Conservation (phyloP, 2,797 vertebrate species). For the Coregonus ussuriensis region DNA sequence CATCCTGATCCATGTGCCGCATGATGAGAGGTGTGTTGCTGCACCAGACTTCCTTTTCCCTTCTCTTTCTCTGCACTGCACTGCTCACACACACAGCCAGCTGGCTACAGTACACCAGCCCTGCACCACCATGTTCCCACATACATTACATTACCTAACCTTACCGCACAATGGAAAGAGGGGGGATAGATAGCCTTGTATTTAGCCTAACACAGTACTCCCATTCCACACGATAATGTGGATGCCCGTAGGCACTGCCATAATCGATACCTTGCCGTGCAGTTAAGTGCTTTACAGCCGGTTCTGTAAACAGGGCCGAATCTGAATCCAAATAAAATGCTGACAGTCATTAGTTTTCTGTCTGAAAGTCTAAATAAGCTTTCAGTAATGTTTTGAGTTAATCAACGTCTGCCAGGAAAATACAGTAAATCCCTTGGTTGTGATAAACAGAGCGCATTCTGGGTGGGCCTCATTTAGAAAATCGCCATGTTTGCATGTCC, state of each 20-base stretch:
- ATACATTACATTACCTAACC: background rate
- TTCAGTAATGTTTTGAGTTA: conserved; percentile 24
- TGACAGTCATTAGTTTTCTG: conserved; percentile 23
- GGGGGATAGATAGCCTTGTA: too few species aligned
- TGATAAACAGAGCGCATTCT: conserved; percentile 24
- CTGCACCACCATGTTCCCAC: conserved; percentile 3
- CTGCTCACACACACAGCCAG: conserved; percentile 16
- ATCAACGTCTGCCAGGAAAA: conserved; percentile 33
- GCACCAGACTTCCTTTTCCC: conserved; percentile 51
- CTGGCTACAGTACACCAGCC: conserved; percentile 8
- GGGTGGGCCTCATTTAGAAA: conserved; percentile 18
- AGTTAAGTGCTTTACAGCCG: conserved; percentile 19
- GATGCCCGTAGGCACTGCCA: conserved; percentile 13
- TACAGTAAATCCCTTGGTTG: conserved; percentile 27
- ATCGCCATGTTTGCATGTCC: conserved; percentile 23
- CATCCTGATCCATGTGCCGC: conserved; percentile 73
- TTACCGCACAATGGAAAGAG: background rate
- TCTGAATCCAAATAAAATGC: conserved; percentile 19
- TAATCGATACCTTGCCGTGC: conserved; percentile 20
- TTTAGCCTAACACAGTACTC: background rate
- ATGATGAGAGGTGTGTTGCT: conserved; percentile 72
- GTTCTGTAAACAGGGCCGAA: conserved; percentile 19
- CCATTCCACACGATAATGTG: background rate
- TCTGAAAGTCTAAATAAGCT: conserved; percentile 20
- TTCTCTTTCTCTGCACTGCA: conserved; percentile 32